phyloP scores from a whole-genome alignment of 2,888 invertebrate genomes.

The Tenthredo mesomela region DNA sequence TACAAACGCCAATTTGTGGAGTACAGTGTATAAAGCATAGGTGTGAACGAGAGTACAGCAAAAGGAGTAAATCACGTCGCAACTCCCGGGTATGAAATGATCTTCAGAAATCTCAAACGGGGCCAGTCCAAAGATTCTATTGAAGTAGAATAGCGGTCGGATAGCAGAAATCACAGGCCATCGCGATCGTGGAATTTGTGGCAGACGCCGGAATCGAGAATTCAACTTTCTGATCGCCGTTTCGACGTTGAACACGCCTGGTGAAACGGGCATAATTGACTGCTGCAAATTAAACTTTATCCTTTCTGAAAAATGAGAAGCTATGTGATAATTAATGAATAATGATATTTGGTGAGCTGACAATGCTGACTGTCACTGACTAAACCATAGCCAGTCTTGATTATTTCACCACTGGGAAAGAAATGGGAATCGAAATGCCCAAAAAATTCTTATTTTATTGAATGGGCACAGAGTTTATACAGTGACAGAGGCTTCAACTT shows the following conservation, averaged over 20 bases:
- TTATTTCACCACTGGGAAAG: neutral
- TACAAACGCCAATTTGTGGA: constrained; percentile 50
- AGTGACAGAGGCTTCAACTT: neutral
- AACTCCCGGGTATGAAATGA: constrained; percentile 63
- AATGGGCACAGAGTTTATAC: neutral
- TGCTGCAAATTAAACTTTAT: neutral
- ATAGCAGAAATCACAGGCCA: constrained; percentile 68
- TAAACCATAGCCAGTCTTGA: neutral
- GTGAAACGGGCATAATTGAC: constrained; percentile 5
- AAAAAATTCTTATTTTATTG: neutral
- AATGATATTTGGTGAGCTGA: neutral
- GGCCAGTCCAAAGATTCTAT: constrained; percentile 70
- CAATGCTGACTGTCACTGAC: neutral
- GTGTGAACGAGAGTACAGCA: constrained; percentile 58
- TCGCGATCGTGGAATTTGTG: constrained; percentile 56
- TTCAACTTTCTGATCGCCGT: neutral
- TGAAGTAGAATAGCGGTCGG: constrained; percentile 66
- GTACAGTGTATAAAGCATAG: constrained; percentile 59
- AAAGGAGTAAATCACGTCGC: constrained; percentile 60
- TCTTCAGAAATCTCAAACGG: constrained; percentile 69
- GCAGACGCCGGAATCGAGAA: neutral
- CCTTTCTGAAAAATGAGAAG: neutral
- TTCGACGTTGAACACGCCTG: constrained; percentile 29
- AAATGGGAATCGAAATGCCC: neutral
- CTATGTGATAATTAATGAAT: neutral